phyloP scores from a whole-genome alignment of 2,113 vertebrate species.

The Galemys pyrenaicus region DNA sequence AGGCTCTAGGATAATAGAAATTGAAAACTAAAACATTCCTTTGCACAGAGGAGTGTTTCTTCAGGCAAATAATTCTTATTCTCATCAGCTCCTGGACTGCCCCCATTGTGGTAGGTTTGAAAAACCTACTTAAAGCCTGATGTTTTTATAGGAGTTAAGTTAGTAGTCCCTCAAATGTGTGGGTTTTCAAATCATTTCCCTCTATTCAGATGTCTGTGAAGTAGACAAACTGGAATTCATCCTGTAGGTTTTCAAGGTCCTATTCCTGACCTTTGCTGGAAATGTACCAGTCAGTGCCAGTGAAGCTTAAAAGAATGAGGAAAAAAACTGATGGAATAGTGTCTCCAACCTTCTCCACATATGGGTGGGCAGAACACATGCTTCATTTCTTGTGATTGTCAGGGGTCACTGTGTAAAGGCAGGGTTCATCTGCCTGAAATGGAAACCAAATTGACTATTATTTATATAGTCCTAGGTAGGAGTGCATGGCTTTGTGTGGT shows the following conservation, averaged over 20 bases:
- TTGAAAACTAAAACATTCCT: not conserved
- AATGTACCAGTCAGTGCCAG: not conserved
- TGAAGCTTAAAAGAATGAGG: slow-evolving; percentile 15
- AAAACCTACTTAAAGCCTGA: not conserved
- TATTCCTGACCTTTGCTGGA: slow-evolving; percentile 17
- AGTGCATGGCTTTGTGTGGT: not conserved
- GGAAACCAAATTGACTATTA: slow-evolving; percentile 66
- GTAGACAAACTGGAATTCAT: not conserved
- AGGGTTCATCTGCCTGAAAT: slow-evolving; percentile 34
- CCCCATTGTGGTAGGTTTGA: not conserved
- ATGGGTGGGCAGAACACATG: not conserved
- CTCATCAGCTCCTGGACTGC: not conserved
- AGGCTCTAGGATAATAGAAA: not conserved
- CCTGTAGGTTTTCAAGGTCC: slow-evolving; percentile 25
- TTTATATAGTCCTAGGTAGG: slow-evolving; percentile 46
- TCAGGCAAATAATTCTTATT: not conserved
- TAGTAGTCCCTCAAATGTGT: not conserved
- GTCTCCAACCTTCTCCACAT: slow-evolving; percentile 58
- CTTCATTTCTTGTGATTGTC: slow-evolving; percentile 58
- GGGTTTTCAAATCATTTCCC: slow-evolving; percentile 1
- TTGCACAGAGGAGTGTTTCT: not conserved
- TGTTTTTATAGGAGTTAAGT: not conserved
- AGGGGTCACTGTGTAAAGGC: slow-evolving; percentile 50
- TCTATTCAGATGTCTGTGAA: not conserved
- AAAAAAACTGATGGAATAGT: not conserved